Evolutionary conservation across 2,888 invertebrate genomes (phyloP).

Genomic region (Unio delphinus): DNA sequence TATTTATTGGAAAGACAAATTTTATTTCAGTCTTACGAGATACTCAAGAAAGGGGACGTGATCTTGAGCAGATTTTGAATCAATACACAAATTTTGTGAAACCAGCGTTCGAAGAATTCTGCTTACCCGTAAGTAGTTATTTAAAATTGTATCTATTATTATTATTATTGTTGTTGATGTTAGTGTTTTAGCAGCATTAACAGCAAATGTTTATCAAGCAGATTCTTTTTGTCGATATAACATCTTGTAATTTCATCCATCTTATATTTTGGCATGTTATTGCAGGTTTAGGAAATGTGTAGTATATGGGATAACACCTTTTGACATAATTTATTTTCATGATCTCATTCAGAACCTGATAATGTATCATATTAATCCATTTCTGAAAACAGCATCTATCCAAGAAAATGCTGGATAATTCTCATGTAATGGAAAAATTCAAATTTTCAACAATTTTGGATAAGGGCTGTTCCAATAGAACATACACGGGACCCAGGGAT

Average conservation of each 20-base stretch:
- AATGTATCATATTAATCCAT: too few relatives aligned
- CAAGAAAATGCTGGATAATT: too few relatives aligned
- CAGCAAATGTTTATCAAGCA: not conserved
- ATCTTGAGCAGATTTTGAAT: conserved; percentile 92
- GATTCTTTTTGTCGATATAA: not conserved
- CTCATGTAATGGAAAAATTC: too few relatives aligned
- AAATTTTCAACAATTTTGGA: too few relatives aligned
- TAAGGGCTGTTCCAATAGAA: too few relatives aligned
- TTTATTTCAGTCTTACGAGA: conserved; percentile 88
- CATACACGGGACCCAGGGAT: too few relatives aligned
- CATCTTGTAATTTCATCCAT: not conserved
- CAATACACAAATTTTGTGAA: conserved; percentile 99
- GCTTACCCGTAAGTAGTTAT: conserved; percentile 85
- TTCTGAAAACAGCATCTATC: too few relatives aligned
- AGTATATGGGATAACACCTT: too few relatives aligned
- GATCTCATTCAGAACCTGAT: too few relatives aligned
- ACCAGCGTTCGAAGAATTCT: conserved; percentile 99
- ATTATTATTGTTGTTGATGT: not conserved
- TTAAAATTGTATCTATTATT: not conserved
- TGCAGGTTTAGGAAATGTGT: too few relatives aligned
- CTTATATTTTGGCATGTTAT: too few relatives aligned
- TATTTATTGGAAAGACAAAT: conserved; percentile 5
- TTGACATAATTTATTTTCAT: too few relatives aligned
- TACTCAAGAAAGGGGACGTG: conserved; percentile 93
- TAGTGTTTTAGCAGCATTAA: not conserved